A percentile compares a stretch with the other conserved stretches of the same genome.
Conservation (phyloP, 2,888 invertebrate genomes). For the Hemithea aestivaria region DNA sequence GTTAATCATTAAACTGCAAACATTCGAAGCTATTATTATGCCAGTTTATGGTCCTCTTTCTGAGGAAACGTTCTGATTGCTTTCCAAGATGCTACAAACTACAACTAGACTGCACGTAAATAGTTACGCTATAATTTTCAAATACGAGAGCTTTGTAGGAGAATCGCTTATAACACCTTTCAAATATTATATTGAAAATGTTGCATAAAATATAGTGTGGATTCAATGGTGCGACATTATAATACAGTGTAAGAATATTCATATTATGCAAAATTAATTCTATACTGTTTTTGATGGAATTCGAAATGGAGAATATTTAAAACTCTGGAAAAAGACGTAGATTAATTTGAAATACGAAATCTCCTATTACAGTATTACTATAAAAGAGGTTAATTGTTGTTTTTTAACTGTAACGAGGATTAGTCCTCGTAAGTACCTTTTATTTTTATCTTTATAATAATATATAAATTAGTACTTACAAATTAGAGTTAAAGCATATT, state of each 20-base stretch:
- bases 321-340: no score
- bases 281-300: no score
- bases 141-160: slow-evolving; percentile 21
- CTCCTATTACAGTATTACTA: no score
- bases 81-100: slow-evolving; percentile 18
- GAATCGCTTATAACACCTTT: slow-evolving; percentile 6
- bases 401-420: no score
- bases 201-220: slow-evolving; percentile 14
- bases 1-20: slow-evolving; percentile 21
- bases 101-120: slow-evolving; percentile 15
- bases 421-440: no score
- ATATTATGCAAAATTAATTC: no score
- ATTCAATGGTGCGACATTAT: slow-evolving; percentile 7
- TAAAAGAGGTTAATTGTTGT: no score
- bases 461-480: no score
- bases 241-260: slow-evolving; percentile 7
- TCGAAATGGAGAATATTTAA: no score
- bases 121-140: slow-evolving; percentile 16
- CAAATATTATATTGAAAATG: slow-evolving; percentile 19
- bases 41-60: slow-evolving; percentile 28
- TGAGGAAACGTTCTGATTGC: slow-evolving; percentile 25
- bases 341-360: no score
- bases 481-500: no score
- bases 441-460: no score
- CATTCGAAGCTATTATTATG: slow-evolving; percentile 28